phyloP scores from a whole-genome alignment of 2,113 vertebrate genomes.

The Calyptomena viridis region DNA sequence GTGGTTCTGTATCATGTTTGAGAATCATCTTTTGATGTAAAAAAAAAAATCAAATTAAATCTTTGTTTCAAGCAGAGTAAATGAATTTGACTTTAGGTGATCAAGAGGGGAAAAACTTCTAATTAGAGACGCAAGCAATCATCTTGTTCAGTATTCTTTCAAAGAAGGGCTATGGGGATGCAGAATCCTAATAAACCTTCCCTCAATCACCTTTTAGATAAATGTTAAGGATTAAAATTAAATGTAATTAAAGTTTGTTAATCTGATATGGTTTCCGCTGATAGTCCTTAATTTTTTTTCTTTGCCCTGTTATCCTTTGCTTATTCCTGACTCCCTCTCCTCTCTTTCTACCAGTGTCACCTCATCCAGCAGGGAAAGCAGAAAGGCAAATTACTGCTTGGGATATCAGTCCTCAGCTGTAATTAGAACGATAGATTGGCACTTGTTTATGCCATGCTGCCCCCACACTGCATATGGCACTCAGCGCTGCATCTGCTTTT shows the following conservation, averaged over 20 bases:
- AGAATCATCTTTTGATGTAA: conserved; percentile 55
- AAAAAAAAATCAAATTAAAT: conserved; percentile 74
- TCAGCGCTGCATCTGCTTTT: background rate
- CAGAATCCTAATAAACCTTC: conserved; percentile 69
- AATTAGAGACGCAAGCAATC: conserved; percentile 73
- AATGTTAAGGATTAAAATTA: conserved; percentile 72
- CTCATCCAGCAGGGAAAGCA: background rate
- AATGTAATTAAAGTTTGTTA: conserved; percentile 75
- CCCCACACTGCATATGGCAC: background rate
- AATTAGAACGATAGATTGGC: background rate
- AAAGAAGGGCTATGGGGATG: conserved; percentile 63
- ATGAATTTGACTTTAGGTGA: conserved; percentile 81
- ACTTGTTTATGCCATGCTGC: background rate
- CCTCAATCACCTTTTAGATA: conserved; percentile 73
- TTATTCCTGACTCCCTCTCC: background rate
- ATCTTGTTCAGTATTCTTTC: conserved; percentile 65
- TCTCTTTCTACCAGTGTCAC: background rate
- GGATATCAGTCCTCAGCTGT: background rate
- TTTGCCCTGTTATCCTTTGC: background rate
- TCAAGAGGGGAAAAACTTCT: conserved; percentile 73
- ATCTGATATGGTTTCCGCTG: conserved; percentile 26
- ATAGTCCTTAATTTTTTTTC: background rate
- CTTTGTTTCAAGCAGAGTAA: conserved; percentile 76
- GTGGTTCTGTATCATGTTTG: conserved; percentile 56
- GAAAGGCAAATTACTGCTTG: background rate